Evolutionary conservation across 2,113 vertebrate genomes (phyloP).

Genomic region (Podilymbus podiceps): DNA sequence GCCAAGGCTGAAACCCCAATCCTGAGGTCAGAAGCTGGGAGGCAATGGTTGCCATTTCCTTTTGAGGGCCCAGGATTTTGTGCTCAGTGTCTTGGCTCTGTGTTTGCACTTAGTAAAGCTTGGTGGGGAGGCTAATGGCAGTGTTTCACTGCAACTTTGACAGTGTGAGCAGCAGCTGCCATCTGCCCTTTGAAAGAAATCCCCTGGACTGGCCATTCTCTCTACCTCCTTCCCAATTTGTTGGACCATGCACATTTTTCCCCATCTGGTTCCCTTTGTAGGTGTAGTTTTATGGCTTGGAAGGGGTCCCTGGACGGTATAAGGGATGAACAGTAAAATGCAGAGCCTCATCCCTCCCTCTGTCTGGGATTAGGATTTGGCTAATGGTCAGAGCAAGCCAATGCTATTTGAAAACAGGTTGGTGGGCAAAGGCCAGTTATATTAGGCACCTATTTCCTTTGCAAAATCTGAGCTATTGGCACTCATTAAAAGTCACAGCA

Average conservation of each 20-base stretch:
- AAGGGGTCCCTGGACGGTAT: background rate
- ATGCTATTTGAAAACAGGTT: background rate
- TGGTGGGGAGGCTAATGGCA: background rate
- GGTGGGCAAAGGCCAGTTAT: background rate
- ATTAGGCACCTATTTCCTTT: slow-evolving; percentile 9
- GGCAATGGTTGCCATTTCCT: background rate
- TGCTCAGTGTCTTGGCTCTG: background rate
- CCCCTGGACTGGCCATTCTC: fast-evolving
- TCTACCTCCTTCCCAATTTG: background rate
- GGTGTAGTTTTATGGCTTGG: background rate
- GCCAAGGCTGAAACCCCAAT: background rate
- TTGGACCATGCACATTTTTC: background rate
- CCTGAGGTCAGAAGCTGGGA: background rate
- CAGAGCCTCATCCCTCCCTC: background rate
- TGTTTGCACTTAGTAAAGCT: background rate
- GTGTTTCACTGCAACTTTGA: fast-evolving
- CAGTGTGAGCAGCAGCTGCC: background rate
- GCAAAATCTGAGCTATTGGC: slow-evolving; percentile 3
- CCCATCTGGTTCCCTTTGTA: background rate
- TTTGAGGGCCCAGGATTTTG: background rate
- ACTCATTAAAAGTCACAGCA: background rate
- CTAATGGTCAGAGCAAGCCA: background rate
- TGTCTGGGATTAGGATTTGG: background rate
- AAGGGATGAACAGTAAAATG: background rate
- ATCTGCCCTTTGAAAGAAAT: background rate